Percentiles rank a stretch among this genome's conserved stretches.
Conservation (phyloP, 1,140 invertebrate species). For the Ips nitidus region DNA sequence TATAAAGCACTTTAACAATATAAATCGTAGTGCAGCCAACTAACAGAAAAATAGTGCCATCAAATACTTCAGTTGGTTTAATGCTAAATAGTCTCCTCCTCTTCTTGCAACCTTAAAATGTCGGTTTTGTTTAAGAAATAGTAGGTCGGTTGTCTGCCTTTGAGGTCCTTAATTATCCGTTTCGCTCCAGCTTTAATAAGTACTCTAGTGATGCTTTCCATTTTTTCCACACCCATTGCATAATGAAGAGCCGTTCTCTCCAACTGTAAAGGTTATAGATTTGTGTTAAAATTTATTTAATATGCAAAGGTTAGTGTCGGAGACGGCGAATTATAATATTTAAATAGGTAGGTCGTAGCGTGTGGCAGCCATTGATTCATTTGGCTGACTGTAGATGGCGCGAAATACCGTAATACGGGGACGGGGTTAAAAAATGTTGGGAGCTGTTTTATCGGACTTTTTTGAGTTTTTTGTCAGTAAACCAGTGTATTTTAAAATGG, state of each 20-base stretch:
- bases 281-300: background rate
- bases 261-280: conserved; percentile 60
- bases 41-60: too few relatives aligned
- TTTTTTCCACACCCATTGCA: conserved; percentile 83
- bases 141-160: conserved; percentile 85
- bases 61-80: background rate
- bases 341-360: too few relatives aligned
- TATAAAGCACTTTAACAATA: too few relatives aligned
- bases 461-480: too few relatives aligned
- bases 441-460: too few relatives aligned
- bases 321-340: background rate
- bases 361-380: too few relatives aligned
- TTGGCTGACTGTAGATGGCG: too few relatives aligned
- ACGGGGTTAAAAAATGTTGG: too few relatives aligned
- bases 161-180: conserved; percentile 79
- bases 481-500: too few relatives aligned
- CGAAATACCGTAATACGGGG: too few relatives aligned
- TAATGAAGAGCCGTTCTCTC: conserved; percentile 85
- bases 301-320: too few relatives aligned
- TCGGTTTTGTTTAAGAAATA: conserved; percentile 91
- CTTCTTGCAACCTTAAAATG: conserved; percentile 78
- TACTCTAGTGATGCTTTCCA: conserved; percentile 76
- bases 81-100: conserved; percentile 65
- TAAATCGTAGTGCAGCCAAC: too few relatives aligned
- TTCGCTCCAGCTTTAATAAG: conserved; percentile 81